Base-by-base conservation (phyloP, 2,113 vertebrate genomes). In the Donacobius atricapilla region DNA sequence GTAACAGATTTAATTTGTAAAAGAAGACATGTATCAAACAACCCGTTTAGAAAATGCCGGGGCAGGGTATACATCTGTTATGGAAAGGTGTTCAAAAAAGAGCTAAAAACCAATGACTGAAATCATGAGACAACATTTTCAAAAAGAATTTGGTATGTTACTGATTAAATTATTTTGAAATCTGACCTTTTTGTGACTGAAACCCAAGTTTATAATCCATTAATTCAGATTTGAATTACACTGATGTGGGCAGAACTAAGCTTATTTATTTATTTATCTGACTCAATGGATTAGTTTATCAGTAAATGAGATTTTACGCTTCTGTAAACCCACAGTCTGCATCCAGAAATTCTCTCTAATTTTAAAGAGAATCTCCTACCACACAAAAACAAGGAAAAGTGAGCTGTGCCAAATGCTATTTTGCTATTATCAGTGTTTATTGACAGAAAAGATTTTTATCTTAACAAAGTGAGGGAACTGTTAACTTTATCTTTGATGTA, bases 371-470 rank as follows among this genome's bases (percentile, higher is more conserved):
- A 40, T 63, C 11, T 70, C 13, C n/a, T 80, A 50, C n/a, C 48
- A 33, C 39, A 77, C 44, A 63, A 84, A 94, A 90, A 6, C 35
- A 90, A 73, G 76, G 58, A 61, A 83, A 92, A 90, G n/a, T 40
- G 44, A 81, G 40, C 68, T 71, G 64, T 95, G 88, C 76, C 90
- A 95, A 92, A 86, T 69, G 64, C 69, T 90, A 3, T 83, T 92
- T 96, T 96, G 63, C 68, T 94, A 47, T 79, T 64, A 77, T 83
- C 79, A 45, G 31, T 68, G 64, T 94, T 95, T 89, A 80, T 86
- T 92, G 71, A 85, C 76, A 94, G 85, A 68, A 95, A 94, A 83
- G 11, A 86, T 97, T 95, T 92, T 96, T 94, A 90, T 94, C 90
- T 83, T 86, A 75, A 77, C 15, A 33, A 80, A 96, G 30, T 68